Conservation (phyloP, 2,113 vertebrate genomes). For the Oreochromis tanganicae region DNA sequence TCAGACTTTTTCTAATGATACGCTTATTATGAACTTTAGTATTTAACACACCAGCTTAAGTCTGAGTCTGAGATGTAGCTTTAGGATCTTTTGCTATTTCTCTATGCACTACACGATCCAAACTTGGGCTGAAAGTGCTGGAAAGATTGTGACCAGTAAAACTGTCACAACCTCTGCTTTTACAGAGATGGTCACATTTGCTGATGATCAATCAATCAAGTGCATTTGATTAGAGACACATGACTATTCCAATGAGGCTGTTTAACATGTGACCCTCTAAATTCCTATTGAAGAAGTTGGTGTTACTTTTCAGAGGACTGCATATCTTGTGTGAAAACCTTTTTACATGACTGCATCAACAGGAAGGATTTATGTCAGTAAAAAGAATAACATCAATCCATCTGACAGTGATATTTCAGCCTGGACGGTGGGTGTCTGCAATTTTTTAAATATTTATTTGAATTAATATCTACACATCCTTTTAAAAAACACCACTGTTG, state of each 20-base stretch:
- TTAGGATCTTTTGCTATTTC: not conserved
- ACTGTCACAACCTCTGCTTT: not conserved
- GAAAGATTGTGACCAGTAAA: not conserved
- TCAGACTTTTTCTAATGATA: not conserved
- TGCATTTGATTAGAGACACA: not conserved
- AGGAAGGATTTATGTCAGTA: not conserved
- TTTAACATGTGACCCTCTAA: not conserved
- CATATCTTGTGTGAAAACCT: not conserved
- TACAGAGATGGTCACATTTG: not conserved
- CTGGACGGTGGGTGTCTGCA: not conserved
- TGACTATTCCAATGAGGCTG: not conserved
- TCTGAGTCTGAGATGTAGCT: not conserved
- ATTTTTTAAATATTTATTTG: not conserved
- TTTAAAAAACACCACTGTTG: not conserved
- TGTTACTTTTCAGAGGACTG: not conserved
- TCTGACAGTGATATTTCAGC: not conserved
- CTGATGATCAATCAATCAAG: not conserved
- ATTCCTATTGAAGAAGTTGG: not conserved
- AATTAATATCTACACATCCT: not conserved
- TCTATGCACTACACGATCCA: not conserved
- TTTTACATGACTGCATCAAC: not conserved
- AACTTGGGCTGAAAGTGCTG: not conserved
- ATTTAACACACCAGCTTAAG: not conserved
- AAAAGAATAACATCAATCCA: not conserved
- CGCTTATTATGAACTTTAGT: not conserved